Evolutionary conservation across 2,113 vertebrate species (phyloP), one percentile per base, ranked within the genome.

Genomic region (Desmodus rotundus): DNA sequence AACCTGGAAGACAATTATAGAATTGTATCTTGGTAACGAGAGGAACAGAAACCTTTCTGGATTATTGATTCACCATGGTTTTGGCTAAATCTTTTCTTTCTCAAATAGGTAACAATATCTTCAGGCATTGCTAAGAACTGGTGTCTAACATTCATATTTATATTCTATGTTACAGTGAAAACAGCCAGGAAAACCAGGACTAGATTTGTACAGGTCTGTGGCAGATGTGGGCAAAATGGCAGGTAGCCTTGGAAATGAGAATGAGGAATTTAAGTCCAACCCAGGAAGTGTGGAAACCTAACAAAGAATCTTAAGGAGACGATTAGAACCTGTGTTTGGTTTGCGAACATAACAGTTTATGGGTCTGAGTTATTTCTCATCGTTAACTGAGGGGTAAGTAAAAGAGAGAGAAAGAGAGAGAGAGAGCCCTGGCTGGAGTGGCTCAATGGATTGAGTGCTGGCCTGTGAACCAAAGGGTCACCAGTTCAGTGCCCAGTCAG

Each of bases 301-400:
- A n/a, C 3, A n/a, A 77, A 45, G 61, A 20, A 36, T 63, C 36
- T 70, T 83, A 4, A 26, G 70, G 13, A 19, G 61, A n/a, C 31
- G 70, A 52, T 38, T 33, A 47, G 36, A 8, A 2, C 0, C 74
- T 28, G 24, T 63, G 31, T 68, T 87, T n/a, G 94, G 26, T 45
- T 84, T 94, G 88, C 52, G 85, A 96, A 56, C 16, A 20, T 22
- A 47, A 33, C 0, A 0, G 11, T 45, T 97, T 89, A 50, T 73
- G 82, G 20, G 85, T 17, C 54, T 92, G 16, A 96, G 90, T 26
- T 28, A 58, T 85, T 90, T 96, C 84, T 91, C 47, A 20, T 38
- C 50, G n/a, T 16, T 17, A 65, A 56, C 24, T 56, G 17, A 82
- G 80, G 33, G 3, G 6, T 52, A 77, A 33, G 19, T 67, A 0